Evolutionary conservation across 2,797 vertebrate species (phyloP).

Genomic region (Pseudochirops cupreus): DNA sequence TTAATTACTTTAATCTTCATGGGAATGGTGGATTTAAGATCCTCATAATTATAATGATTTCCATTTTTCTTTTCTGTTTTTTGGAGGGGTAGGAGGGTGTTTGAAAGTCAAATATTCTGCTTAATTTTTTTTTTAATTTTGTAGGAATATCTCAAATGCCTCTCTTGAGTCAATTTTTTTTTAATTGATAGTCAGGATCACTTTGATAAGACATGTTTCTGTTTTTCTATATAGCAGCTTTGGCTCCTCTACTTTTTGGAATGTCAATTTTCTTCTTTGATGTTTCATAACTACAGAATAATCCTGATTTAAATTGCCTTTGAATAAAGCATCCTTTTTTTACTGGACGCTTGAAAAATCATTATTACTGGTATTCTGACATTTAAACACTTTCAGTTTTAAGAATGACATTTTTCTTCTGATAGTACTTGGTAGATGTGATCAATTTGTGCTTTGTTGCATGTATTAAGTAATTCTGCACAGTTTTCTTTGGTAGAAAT

Average conservation of each 20-base stretch:
- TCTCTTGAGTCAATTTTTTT: background rate
- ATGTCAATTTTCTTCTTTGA: background rate
- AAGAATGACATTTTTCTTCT: background rate
- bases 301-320: slow-evolving; percentile 2
- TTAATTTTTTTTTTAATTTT: background rate
- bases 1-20: background rate
- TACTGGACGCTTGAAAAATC: background rate
- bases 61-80: background rate
- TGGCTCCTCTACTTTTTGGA: background rate
- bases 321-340: background rate
- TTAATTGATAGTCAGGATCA: background rate
- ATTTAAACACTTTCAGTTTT: background rate
- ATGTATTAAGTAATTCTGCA: background rate
- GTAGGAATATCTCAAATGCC: background rate
- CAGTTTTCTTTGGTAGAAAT: background rate
- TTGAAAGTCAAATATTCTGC: background rate
- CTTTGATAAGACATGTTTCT: background rate
- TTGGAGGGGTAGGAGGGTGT: background rate
- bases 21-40: background rate
- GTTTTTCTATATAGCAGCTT: background rate
- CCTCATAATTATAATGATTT: background rate
- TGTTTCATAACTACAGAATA: background rate
- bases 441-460: background rate
- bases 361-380: background rate
- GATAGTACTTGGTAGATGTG: background rate